These are phyloP conservation scores for Saccopteryx leptura DNA, from an alignment of 2,113 vertebrate species.

Conservation along the genomic window DNA sequence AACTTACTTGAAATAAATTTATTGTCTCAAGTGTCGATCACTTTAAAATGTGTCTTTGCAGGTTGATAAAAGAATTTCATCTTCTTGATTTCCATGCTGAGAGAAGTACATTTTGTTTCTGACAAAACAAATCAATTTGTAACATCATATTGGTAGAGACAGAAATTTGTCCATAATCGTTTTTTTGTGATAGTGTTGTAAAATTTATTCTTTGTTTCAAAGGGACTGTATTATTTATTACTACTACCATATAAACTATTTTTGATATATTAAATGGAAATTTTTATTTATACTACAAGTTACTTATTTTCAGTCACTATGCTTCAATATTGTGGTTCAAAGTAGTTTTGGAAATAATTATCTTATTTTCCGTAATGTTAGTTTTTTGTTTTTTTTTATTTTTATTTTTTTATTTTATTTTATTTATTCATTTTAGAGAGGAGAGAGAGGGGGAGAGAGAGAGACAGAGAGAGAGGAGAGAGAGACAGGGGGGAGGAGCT, in stretches of 20 bases:
- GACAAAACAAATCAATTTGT: slow-evolving; percentile 56
- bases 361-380: background rate
- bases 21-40: background rate
- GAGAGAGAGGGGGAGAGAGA: too few relatives aligned
- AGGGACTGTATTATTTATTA: background rate
- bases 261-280: background rate
- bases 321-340: background rate
- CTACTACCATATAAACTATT: background rate
- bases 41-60: slow-evolving; percentile 18
- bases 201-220: slow-evolving; percentile 26
- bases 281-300: background rate
- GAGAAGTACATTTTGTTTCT: slow-evolving; percentile 45
- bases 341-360: background rate
- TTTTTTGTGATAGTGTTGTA: background rate
- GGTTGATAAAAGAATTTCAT: slow-evolving; percentile 5
- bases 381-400: slow-evolving; percentile 16
- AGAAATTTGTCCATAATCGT: slow-evolving; percentile 21
- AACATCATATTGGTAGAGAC: background rate
- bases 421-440: too few relatives aligned
- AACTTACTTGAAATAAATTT: slow-evolving; percentile 18
- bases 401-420: too few relatives aligned
- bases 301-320: slow-evolving; percentile 6
- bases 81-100: slow-evolving; percentile 9
- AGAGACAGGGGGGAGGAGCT: too few relatives aligned
- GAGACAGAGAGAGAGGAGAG: too few relatives aligned